A percentile compares a stretch with the other conserved stretches of the same genome.
Conservation (phyloP, 2,797 vertebrate species). For the Siniperca obscura region DNA sequence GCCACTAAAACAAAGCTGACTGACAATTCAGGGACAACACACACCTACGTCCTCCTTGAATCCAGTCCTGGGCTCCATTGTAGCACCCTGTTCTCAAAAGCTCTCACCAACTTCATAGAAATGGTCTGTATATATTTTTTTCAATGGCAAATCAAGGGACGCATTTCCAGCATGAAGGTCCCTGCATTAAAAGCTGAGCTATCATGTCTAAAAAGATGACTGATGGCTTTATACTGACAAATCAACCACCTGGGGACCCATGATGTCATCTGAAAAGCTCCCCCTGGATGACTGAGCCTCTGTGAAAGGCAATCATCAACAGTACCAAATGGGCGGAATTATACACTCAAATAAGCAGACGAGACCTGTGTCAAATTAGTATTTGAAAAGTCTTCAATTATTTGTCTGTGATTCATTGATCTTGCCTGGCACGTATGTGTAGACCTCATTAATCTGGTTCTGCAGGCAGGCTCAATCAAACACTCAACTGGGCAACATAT, state of each 20-base stretch:
- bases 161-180: slow-evolving; percentile 16
- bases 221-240: slow-evolving; percentile 31
- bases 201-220: slow-evolving; percentile 19
- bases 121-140: slow-evolving; percentile 29
- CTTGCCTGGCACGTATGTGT: slow-evolving; percentile 26
- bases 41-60: slow-evolving; percentile 55
- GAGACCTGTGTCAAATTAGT: slow-evolving; percentile 6
- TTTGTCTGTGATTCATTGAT: slow-evolving; percentile 51
- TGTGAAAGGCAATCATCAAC: slow-evolving; percentile 9
- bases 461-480: slow-evolving; percentile 55
- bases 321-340: slow-evolving; percentile 19
- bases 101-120: slow-evolving; percentile 33
- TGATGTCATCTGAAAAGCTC: slow-evolving; percentile 5
- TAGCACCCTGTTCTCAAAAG: slow-evolving; percentile 9
- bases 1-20: slow-evolving; percentile 79
- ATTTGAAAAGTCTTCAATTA: slow-evolving; percentile 32
- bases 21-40: slow-evolving; percentile 79
- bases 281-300: slow-evolving; percentile 1
- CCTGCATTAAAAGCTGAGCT: slow-evolving; percentile 28
- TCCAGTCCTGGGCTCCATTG: slow-evolving; percentile 16
- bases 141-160: slow-evolving; percentile 21
- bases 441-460: slow-evolving; percentile 55
- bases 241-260: background rate
- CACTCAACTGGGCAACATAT: slow-evolving; percentile 48
- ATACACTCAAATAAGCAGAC: slow-evolving; percentile 11